These are phyloP conservation scores for Hoplostethus atlanticus DNA, from an alignment of 2,797 vertebrate genomes.

Conservation along the genomic window DNA sequence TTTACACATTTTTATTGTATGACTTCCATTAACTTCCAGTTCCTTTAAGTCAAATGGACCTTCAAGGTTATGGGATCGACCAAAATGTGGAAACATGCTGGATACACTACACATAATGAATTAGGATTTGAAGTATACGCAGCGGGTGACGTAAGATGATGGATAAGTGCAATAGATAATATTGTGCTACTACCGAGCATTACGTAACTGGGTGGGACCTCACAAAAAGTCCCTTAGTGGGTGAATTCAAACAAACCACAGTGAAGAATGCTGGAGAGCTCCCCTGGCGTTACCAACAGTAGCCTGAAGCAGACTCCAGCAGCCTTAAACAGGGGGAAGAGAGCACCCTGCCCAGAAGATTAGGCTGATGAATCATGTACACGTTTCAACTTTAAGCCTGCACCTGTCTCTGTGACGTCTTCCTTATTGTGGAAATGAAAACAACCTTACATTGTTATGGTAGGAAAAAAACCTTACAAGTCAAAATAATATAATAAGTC, in stretches of 20 bases:
- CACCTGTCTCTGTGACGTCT: neutral
- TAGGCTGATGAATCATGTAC: conserved; percentile 38
- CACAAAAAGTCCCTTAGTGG: neutral
- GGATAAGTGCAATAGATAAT: neutral
- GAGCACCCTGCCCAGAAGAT: conserved; percentile 21
- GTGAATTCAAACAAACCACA: conserved; percentile 35
- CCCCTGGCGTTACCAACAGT: conserved; percentile 28
- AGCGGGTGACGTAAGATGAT: neutral
- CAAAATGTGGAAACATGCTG: neutral
- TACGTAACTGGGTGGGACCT: neutral
- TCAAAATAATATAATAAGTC: neutral
- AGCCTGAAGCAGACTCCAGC: conserved; percentile 29
- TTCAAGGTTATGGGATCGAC: neutral
- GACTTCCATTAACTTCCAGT: too few relatives aligned
- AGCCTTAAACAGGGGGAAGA: neutral
- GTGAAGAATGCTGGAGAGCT: neutral
- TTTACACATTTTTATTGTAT: neutral
- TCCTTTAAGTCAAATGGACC: too few relatives aligned
- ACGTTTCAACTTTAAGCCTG: neutral
- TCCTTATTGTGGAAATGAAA: neutral
- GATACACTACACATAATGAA: too few relatives aligned
- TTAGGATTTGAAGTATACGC: neutral
- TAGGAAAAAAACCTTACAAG: neutral
- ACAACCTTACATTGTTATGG: neutral
- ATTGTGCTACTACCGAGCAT: neutral